Conservation (phyloP, 2,888 invertebrate species). For the Drosophila parthenogenetica region DNA sequence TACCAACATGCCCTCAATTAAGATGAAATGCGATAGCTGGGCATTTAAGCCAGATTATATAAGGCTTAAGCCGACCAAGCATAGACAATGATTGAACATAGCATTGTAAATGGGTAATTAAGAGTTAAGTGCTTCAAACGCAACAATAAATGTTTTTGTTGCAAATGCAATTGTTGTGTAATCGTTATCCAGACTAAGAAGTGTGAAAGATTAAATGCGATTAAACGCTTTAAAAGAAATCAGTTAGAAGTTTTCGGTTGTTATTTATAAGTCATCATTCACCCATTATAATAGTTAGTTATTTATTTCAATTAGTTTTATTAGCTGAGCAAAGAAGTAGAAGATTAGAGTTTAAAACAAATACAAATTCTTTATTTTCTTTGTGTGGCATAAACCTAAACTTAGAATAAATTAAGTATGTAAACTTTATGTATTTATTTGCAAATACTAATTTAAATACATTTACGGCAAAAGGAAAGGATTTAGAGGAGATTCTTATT, state of each 20-base stretch:
- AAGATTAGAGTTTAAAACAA: neutral
- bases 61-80: slow-evolving; percentile 1
- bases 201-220: neutral
- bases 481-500: neutral
- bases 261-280: slow-evolving; percentile 1
- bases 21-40: slow-evolving; percentile 5
- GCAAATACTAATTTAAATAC: slow-evolving; percentile 19
- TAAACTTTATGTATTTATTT: slow-evolving; percentile 19
- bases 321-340: neutral
- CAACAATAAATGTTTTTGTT: slow-evolving; percentile 3
- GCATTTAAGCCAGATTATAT: neutral
- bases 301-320: no score
- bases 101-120: slow-evolving; percentile 43
- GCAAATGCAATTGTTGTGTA: slow-evolving; percentile 17
- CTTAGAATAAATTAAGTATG: slow-evolving; percentile 32
- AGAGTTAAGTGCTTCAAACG: slow-evolving; percentile 29
- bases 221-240: neutral
- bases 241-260: neutral
- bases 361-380: slow-evolving; percentile 10
- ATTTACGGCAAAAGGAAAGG: slow-evolving; percentile 17
- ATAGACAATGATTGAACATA: neutral
- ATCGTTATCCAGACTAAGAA: neutral
- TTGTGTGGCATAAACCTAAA: neutral
- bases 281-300: neutral
- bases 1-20: slow-evolving; percentile 1